phyloP scores from a whole-genome alignment of 2,797 vertebrate genomes.

The Synaphobranchus kaupii region DNA sequence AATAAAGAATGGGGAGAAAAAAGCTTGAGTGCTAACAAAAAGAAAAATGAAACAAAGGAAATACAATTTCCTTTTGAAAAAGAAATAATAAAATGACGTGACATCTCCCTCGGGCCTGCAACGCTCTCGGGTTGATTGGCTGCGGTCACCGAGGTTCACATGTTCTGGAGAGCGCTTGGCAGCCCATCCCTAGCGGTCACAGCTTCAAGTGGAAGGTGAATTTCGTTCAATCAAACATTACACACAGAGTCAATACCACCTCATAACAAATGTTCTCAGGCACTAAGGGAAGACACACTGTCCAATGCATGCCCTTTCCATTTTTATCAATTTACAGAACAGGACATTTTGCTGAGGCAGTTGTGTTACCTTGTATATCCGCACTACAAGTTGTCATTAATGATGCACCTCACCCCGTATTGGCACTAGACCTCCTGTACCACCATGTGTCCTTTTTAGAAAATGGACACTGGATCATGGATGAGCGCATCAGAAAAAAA shows the following conservation, averaged over 20 bases:
- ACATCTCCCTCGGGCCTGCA: not conserved
- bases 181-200: not conserved
- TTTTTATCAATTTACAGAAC: not conserved
- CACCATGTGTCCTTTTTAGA: too few relatives aligned
- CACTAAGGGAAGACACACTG: not conserved
- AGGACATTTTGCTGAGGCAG: not conserved
- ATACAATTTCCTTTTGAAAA: constrained; percentile 8
- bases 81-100: not conserved
- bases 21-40: not conserved
- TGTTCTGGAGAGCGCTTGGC: not conserved
- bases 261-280: not conserved
- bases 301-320: not conserved
- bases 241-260: not conserved
- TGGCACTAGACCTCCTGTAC: too few relatives aligned
- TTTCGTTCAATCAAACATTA: not conserved
- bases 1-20: not conserved
- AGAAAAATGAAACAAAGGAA: constrained; percentile 14
- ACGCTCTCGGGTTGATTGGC: not conserved
- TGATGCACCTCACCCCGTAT: too few relatives aligned
- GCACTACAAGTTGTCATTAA: too few relatives aligned
- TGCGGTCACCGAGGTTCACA: not conserved
- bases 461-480: too few relatives aligned
- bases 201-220: not conserved
- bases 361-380: too few relatives aligned
- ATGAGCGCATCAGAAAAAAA: not conserved